These are phyloP conservation scores for Phocoena phocoena DNA, from an alignment of 2,113 vertebrate genomes.

Conservation along the genomic window DNA sequence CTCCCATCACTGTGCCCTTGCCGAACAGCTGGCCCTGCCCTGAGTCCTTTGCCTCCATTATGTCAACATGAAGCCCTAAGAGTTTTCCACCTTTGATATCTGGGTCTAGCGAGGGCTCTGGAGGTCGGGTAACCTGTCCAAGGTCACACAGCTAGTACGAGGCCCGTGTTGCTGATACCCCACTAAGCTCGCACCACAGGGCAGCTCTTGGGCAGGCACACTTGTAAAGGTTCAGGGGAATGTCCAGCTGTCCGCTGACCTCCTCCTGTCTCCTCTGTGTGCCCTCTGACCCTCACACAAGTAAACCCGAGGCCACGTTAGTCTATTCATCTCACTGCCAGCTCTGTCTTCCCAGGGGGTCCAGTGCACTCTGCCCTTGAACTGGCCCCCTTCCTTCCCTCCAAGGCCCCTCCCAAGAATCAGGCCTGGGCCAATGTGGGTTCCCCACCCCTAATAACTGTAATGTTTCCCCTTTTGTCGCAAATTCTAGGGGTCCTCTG, in stretches of 20 bases:
- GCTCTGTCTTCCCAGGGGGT: neutral
- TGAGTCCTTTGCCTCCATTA: neutral
- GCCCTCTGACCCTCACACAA: neutral
- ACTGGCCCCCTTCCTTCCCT: neutral
- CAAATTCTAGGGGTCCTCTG: neutral
- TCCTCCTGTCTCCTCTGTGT: neutral
- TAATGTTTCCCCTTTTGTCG: neutral
- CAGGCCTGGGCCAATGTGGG: neutral
- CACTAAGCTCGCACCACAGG: neutral
- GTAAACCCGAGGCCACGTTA: neutral
- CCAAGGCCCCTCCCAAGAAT: neutral
- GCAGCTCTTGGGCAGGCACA: accelerated
- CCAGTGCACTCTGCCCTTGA: neutral
- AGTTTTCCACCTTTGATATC: neutral
- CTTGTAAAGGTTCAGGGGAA: neutral
- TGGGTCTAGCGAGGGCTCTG: neutral
- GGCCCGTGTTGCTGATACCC: neutral
- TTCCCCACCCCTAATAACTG: neutral
- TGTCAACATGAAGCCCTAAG: neutral
- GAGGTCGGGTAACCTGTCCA: neutral
- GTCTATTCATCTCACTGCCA: neutral
- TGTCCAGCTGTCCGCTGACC: neutral
- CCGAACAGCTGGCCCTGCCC: no score
- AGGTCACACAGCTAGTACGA: neutral
- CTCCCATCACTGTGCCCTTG: neutral